Conservation (phyloP, 2,888 invertebrate genomes). For the Caenorhabditis afra region DNA sequence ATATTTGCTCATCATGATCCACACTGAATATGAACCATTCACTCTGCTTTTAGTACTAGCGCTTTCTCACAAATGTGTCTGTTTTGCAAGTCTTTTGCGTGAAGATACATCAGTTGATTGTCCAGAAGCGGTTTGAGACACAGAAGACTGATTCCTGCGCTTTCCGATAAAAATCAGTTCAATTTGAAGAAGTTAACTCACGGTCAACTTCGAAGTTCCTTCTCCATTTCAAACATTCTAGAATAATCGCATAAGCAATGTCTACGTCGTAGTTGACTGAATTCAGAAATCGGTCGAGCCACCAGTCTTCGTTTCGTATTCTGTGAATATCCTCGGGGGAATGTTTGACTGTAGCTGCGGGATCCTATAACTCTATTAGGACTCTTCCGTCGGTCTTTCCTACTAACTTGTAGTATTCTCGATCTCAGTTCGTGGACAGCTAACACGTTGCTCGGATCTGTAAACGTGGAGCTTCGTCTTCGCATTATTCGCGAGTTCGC, state of each 20-base stretch:
- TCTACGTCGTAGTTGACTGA: slow-evolving; percentile 73
- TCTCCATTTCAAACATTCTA: slow-evolving; percentile 78
- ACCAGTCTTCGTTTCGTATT: slow-evolving; percentile 72
- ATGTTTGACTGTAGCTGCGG: slow-evolving; percentile 24
- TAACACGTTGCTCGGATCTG: slow-evolving; percentile 51
- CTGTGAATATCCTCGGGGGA: slow-evolving; percentile 60
- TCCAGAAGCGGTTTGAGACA: slow-evolving; percentile 70
- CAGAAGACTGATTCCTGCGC: slow-evolving; percentile 72
- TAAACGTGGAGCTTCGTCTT: slow-evolving; percentile 54
- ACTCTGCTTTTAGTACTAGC: neutral
- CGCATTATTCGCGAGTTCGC: slow-evolving; percentile 41
- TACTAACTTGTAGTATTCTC: slow-evolving; percentile 50
- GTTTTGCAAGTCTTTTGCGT: slow-evolving; percentile 70
- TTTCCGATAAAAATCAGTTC: neutral
- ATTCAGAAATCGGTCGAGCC: slow-evolving; percentile 64
- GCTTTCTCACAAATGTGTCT: slow-evolving; percentile 66
- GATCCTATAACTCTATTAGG: slow-evolving; percentile 18
- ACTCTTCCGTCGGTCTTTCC: neutral
- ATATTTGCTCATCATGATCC: slow-evolving; percentile 74
- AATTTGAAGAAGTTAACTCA: slow-evolving; percentile 30
- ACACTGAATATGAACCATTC: slow-evolving; percentile 67
- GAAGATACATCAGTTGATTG: slow-evolving; percentile 73
- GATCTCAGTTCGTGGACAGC: slow-evolving; percentile 57
- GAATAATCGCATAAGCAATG: slow-evolving; percentile 70
- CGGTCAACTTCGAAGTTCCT: slow-evolving; percentile 71